A percentile compares a stretch with the other conserved stretches of the same genome.
Conservation (phyloP, 2,888 invertebrate species). For the Nycteola revayana region DNA sequence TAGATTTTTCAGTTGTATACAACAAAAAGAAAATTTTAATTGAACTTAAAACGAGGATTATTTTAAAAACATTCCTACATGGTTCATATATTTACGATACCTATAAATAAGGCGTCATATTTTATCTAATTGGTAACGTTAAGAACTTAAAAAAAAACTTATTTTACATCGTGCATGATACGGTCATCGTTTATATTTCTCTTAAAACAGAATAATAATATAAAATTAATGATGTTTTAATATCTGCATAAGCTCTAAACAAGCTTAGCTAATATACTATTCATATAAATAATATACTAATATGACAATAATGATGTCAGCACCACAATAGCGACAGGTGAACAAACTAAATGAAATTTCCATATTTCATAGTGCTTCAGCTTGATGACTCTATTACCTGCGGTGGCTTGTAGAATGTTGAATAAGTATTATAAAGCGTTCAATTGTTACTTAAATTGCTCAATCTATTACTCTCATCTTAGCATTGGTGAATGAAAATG, state of each 20-base stretch:
- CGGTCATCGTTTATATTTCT: too few species aligned
- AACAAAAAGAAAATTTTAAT: too few species aligned
- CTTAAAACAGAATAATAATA: too few species aligned
- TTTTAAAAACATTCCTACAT: too few species aligned
- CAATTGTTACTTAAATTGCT: slow-evolving; percentile 41
- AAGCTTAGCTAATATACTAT: neutral
- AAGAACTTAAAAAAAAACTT: too few species aligned
- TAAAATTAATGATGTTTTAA: neutral
- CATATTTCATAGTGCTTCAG: slow-evolving; percentile 13
- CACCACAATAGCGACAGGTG: slow-evolving; percentile 14
- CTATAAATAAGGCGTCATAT: too few species aligned
- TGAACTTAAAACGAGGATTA: too few species aligned
- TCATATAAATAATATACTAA: neutral
- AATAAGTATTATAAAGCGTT: slow-evolving; percentile 28
- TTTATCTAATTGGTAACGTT: too few species aligned
- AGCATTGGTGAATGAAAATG: slow-evolving; percentile 37
- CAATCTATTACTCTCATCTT: slow-evolving; percentile 38
- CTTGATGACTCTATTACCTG: slow-evolving; percentile 9
- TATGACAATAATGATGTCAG: neutral
- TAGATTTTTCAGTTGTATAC: too few species aligned
- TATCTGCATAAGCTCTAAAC: neutral
- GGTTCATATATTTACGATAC: too few species aligned
- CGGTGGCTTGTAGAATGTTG: slow-evolving; percentile 21
- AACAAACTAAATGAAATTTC: slow-evolving; percentile 19
- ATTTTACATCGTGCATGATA: too few species aligned